Evolutionary conservation across 2,797 vertebrate genomes (phyloP), one percentile per base, ranked within the genome.

Genomic region (Botia almorhae): DNA sequence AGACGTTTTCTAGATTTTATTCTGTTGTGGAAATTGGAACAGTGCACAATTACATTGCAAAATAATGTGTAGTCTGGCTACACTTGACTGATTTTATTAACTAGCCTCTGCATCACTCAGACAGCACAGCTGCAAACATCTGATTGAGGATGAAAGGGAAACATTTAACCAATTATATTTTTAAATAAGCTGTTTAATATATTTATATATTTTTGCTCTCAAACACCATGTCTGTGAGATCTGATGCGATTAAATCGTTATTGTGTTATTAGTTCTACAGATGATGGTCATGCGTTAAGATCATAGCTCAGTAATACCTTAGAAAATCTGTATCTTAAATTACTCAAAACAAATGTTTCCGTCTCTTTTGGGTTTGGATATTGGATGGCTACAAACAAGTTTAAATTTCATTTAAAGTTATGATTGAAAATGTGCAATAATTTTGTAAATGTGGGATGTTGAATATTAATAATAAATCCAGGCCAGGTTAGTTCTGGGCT

Each of bases 391-490:
- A 67, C 1, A 43, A 2, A 8, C 21, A 26, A 39, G 51, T 43
- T 76, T 2, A 55, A 14, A 68, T 26, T 29, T 68, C 2, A 0
- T 26, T 19, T 7, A 50, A 4, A n/a, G 23, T 16, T 64, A 21
- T 76, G 21, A 68, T 7, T 76, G 6, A 68, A 68, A 60, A 48
- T 46, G 11, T 46, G 14, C 43, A 51, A 65, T 21, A 36, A 0
- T 65, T 63, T 78, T 88, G 91, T 29, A 65, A 51, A 36, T 21
- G 16, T 14, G 21, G 39, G 17, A 67, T 33, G 23, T 67, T 36
- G 39, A 10, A 13, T 14, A 65, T 82, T 72, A 73, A 58, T 55
- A 48, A 67, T 67, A 63, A 33, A 29, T 39, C 43, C 29, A 50
- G 19, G 39, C 7, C 1, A 8, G 23, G 33, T 65, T 67, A 23